Conservation (phyloP, 2,797 vertebrate species). For the Calcarius lapponicus region DNA sequence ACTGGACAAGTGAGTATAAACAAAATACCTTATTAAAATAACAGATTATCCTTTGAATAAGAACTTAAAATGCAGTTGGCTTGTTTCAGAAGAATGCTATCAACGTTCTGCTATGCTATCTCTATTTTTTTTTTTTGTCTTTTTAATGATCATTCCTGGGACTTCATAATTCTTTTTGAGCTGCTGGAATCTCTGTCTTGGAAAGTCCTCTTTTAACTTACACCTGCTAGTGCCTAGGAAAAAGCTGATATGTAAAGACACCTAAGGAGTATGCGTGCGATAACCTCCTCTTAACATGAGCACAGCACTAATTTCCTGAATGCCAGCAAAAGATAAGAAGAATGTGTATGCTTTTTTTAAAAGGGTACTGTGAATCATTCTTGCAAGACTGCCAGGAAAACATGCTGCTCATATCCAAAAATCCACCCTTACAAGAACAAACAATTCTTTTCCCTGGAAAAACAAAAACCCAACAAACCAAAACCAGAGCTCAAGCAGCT, state of each 20-base stretch:
- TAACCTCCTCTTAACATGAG: background rate
- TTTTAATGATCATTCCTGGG: background rate
- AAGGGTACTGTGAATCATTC: background rate
- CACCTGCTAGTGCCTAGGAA: background rate
- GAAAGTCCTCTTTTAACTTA: background rate
- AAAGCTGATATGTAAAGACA: background rate
- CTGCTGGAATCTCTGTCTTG: background rate
- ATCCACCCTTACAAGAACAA: conserved; percentile 30
- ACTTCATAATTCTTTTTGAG: background rate
- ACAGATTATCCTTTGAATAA: background rate
- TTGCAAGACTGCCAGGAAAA: conserved; percentile 41
- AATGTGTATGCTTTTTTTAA: background rate
- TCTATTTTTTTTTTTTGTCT: background rate
- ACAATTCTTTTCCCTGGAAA: background rate
- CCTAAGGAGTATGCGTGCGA: background rate
- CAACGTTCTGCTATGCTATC: background rate
- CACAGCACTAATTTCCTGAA: background rate
- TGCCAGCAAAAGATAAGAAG: background rate
- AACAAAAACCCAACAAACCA: background rate
- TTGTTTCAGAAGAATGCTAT: background rate
- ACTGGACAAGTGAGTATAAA: conserved; percentile 93
- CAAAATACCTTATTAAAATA: background rate
- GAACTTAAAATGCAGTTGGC: background rate
- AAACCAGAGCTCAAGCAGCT: background rate
- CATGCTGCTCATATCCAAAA: conserved; percentile 17